Evolutionary conservation across 2,113 vertebrate genomes (phyloP).

Genomic region (Antidorcas marsupialis): DNA sequence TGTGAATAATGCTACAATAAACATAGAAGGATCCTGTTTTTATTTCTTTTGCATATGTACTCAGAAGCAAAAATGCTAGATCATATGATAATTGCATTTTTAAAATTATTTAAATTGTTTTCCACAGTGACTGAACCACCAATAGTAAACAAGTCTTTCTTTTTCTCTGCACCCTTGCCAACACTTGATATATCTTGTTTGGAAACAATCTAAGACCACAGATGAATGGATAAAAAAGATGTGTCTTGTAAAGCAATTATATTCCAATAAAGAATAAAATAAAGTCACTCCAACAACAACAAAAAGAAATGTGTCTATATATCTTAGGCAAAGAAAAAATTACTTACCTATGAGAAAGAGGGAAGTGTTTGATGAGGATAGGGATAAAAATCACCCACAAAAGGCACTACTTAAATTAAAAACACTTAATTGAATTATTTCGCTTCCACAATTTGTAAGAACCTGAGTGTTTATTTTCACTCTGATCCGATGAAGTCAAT

Average conservation of each 20-base stretch:
- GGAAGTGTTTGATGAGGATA: neutral
- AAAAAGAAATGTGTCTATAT: neutral
- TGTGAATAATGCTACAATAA: neutral
- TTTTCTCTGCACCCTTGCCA: neutral
- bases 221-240: neutral
- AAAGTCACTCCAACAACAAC: neutral
- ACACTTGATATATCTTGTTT: neutral
- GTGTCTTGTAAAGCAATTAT: neutral
- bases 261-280: neutral
- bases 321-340: neutral
- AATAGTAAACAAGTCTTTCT: neutral
- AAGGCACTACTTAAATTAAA: neutral
- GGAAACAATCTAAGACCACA: neutral
- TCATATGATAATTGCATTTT: neutral
- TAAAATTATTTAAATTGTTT: neutral
- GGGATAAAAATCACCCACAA: neutral
- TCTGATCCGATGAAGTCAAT: neutral
- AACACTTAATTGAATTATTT: neutral
- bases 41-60: neutral
- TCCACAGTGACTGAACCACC: neutral
- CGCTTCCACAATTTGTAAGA: neutral
- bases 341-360: neutral
- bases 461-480: neutral
- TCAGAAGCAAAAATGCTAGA: neutral
- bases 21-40: neutral